Evolutionary conservation across 2,113 vertebrate genomes (phyloP), one percentile per base, ranked within the genome.

Genomic region (Charina bottae): DNA sequence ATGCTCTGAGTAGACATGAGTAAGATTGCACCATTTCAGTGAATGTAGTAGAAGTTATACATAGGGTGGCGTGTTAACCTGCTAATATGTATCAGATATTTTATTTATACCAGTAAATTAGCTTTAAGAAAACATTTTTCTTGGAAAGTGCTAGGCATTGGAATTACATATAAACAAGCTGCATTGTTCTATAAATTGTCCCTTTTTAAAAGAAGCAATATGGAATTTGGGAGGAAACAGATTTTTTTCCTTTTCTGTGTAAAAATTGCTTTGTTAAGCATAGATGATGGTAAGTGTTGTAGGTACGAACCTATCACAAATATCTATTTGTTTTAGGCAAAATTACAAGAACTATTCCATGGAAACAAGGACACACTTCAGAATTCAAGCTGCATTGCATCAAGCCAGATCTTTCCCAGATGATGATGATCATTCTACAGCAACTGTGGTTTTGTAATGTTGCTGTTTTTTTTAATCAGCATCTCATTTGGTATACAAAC

Each of bases 281-380:
- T 85, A 93, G 3, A 64, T 21, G 93, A 90, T 24, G 91, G 64
- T 78, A 95, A 93, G 92, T 21, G 33, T 86, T 95, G 53, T 1
- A 89, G 93, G 0, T 91, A 62, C 89, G 15, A 94, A 89, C 87
- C 95, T 0, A 96, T 90, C 8, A 2, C 42, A 94, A 49, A 85
- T 92, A 83, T 97, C 88, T 97, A 89, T 92, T 92, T 96, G 91
- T 97, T 98, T 90, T 95, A 99, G 99, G 96, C 98, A 99, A 95
- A 99, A 99, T 96, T 99, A 99, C 96, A 99, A 99, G 97, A 99
- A 99, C 97, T 99, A 99, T 96, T 99, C 99, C 58, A 99, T 99
- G 99, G 99, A 99, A 96, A 99, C 99, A 91, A 98, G 99, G 95
- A 99, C 98, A 89, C 99, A 99, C 96, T 99, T 99, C 97, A 98